phyloP scores from a whole-genome alignment of 2,797 vertebrate species.

The Masticophis lateralis region DNA sequence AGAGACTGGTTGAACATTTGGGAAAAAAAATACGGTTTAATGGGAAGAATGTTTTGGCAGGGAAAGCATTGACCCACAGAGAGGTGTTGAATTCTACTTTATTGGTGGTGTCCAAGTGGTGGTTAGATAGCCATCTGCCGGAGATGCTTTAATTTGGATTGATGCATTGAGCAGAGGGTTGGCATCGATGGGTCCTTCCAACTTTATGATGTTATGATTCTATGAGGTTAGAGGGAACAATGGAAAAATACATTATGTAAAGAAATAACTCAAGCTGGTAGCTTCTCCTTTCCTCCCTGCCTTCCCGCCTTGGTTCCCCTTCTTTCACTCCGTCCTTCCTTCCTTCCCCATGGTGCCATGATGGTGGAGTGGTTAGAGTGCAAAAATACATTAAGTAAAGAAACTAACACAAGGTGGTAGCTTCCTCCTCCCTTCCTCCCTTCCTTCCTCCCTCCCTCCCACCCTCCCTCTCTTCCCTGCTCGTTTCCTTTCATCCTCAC shows the following conservation, averaged over 20 bases:
- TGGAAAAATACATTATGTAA: background rate
- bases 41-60: background rate
- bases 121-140: background rate
- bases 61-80: background rate
- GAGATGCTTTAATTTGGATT: background rate
- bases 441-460: too few relatives aligned
- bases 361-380: too few relatives aligned
- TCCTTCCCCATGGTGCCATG: background rate
- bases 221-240: background rate
- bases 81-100: background rate
- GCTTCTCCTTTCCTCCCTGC: background rate
- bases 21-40: background rate
- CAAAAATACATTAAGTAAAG: too few relatives aligned
- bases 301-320: background rate
- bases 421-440: too few relatives aligned
- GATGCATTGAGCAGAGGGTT: background rate
- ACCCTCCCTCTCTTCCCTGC: too few relatives aligned
- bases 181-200: background rate
- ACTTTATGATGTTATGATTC: background rate
- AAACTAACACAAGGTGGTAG: too few relatives aligned
- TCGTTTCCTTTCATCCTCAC: accelerated
- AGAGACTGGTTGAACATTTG: background rate
- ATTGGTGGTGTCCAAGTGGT: background rate
- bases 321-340: background rate
- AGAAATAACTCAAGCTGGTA: background rate